These are phyloP conservation scores for Anastatus disparis DNA, from an alignment of 1,140 invertebrate genomes.

Conservation along the genomic window DNA sequence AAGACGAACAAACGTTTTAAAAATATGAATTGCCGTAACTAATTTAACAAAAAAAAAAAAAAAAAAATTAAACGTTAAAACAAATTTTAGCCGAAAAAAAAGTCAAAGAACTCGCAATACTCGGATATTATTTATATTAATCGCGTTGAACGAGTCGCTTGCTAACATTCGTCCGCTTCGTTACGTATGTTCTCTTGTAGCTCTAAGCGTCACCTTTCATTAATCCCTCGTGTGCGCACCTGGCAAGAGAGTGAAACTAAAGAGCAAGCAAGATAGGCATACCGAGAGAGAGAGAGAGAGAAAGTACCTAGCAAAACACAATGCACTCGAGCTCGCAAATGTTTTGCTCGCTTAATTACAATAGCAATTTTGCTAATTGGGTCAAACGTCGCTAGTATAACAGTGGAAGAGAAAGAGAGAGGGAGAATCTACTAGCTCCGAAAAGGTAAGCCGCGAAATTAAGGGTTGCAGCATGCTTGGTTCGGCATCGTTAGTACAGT, in stretches of 20 bases:
- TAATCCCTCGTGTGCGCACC: conserved; percentile 38
- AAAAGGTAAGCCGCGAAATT: conserved; percentile 10
- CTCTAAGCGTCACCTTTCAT: conserved; percentile 44
- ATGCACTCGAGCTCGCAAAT: conserved; percentile 36
- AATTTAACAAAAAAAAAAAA: no score
- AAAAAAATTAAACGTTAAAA: no score
- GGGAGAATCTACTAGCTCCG: no score
- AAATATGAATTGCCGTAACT: no score
- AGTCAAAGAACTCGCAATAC: no score
- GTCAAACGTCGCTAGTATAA: conserved; percentile 33
- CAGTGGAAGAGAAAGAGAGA: no score
- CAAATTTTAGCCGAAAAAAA: no score
- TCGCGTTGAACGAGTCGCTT: not conserved
- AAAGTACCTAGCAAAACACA: conserved; percentile 6
- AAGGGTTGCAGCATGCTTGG: not conserved
- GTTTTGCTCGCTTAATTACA: conserved; percentile 54
- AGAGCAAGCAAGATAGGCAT: not conserved
- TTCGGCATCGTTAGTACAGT: not conserved
- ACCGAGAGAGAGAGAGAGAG: not conserved
- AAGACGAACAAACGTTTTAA: no score
- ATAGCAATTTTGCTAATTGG: conserved; percentile 52
- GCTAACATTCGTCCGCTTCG: conserved; percentile 14
- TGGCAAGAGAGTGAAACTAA: conserved; percentile 15
- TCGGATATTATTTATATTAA: conserved; percentile 17
- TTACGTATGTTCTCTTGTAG: conserved; percentile 13